Percentiles rank a stretch among this genome's conserved stretches.
Evolutionary conservation across 2,113 vertebrate species (phyloP).

Genomic region (Vidua macroura): DNA sequence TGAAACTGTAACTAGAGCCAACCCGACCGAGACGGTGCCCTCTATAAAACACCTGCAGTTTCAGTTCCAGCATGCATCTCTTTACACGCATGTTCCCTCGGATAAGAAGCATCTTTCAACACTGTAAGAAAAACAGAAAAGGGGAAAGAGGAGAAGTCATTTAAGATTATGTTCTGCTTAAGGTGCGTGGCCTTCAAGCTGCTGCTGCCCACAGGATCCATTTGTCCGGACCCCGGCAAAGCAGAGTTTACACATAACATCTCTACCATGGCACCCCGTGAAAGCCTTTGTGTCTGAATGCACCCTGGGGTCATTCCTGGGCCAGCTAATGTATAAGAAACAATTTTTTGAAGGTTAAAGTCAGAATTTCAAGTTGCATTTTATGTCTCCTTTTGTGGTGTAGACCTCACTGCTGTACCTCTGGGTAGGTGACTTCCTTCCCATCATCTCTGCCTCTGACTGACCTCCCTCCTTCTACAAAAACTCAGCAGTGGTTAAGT

Average conservation of each 20-base stretch:
- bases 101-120: not conserved
- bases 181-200: not conserved
- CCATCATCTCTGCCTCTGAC: not conserved
- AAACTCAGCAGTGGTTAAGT: not conserved
- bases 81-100: fast-evolving
- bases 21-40: not conserved
- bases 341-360: constrained; percentile 8
- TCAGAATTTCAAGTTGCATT: not conserved
- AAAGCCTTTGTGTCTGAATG: not conserved
- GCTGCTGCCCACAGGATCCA: not conserved
- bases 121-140: not conserved
- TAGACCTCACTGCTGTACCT: not conserved
- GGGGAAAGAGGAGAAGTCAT: not conserved
- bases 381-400: not conserved
- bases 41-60: constrained; percentile 47
- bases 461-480: not conserved
- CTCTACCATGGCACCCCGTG: not conserved
- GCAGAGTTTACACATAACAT: not conserved
- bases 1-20: not conserved
- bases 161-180: not conserved
- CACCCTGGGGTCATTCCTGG: not conserved
- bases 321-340: not conserved
- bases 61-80: not conserved
- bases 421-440: not conserved
- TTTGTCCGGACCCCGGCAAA: fast-evolving